phyloP scores from a whole-genome alignment of 2,888 invertebrate genomes.

The Biston betularia region DNA sequence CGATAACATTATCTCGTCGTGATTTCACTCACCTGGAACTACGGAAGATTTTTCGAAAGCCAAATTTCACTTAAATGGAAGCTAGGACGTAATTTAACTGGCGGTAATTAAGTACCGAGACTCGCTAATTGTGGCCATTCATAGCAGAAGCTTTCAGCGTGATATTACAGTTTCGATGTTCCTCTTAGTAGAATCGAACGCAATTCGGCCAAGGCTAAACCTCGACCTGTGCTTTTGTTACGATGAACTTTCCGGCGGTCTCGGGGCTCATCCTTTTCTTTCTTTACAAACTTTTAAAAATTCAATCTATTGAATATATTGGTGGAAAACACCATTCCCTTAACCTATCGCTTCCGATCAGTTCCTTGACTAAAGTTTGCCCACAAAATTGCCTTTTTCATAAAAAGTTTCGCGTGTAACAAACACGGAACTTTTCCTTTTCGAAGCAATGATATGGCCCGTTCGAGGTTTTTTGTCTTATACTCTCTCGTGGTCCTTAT shows the following conservation, averaged over 20 bases:
- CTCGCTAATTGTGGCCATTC: slow-evolving; percentile 51
- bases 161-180: slow-evolving; percentile 64
- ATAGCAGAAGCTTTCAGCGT: slow-evolving; percentile 53
- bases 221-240: slow-evolving; percentile 76
- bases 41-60: slow-evolving; percentile 25
- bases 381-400: slow-evolving; percentile 24
- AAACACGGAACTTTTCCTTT: slow-evolving; percentile 13
- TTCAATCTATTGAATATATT: slow-evolving; percentile 18
- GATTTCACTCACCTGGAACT: slow-evolving; percentile 29
- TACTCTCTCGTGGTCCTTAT: neutral
- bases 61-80: slow-evolving; percentile 38
- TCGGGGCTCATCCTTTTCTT: slow-evolving; percentile 64
- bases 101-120: slow-evolving; percentile 43
- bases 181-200: slow-evolving; percentile 50
- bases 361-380: slow-evolving; percentile 13
- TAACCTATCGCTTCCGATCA: slow-evolving; percentile 23
- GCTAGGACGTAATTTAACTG: slow-evolving; percentile 42
- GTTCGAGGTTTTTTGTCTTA: slow-evolving; percentile 1
- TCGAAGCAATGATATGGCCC: slow-evolving; percentile 3
- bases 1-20: slow-evolving; percentile 31
- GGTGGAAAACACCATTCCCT: slow-evolving; percentile 13
- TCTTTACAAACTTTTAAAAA: slow-evolving; percentile 59
- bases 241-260: slow-evolving; percentile 63
- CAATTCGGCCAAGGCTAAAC: slow-evolving; percentile 76
- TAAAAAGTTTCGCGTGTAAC: slow-evolving; percentile 16